Evolutionary conservation across 2,797 vertebrate genomes (phyloP).

Genomic region (Ctenosaura bakeri): DNA sequence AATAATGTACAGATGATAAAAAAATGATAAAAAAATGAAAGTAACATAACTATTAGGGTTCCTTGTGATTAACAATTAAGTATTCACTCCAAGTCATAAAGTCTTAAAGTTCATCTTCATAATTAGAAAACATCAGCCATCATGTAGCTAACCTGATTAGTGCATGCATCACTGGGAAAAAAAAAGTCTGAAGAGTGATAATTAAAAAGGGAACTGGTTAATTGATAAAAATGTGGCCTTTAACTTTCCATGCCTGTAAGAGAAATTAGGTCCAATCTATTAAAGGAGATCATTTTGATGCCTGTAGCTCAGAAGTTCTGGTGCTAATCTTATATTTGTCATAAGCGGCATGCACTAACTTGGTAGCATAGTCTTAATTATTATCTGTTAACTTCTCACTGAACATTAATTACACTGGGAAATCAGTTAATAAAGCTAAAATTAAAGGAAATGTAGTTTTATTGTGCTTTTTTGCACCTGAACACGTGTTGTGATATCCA

Average conservation of each 20-base stretch:
- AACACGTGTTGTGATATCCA: neutral
- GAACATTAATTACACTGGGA: neutral
- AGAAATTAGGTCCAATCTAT: neutral
- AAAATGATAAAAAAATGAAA: slow-evolving; percentile 32
- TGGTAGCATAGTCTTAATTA: neutral
- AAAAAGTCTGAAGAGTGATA: neutral
- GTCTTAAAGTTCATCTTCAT: slow-evolving; percentile 33
- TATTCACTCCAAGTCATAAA: slow-evolving; percentile 6
- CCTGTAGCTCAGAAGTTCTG: neutral
- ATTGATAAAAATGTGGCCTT: neutral
- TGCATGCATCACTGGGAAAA: neutral
- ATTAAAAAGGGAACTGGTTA: neutral
- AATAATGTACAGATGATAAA: slow-evolving; percentile 2
- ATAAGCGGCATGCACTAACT: neutral
- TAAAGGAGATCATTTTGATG: slow-evolving; percentile 32
- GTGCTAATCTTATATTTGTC: neutral
- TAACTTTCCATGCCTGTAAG: neutral
- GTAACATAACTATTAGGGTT: slow-evolving; percentile 16
- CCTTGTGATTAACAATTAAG: slow-evolving; percentile 21
- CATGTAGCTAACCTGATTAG: neutral
- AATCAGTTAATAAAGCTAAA: slow-evolving; percentile 22
- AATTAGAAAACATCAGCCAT: slow-evolving; percentile 38
- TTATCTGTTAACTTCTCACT: slow-evolving; percentile 1
- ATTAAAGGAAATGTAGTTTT: neutral
- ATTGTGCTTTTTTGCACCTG: neutral